Base-by-base conservation (phyloP, 2,113 vertebrate genomes). In the Danionella cerebrum region DNA sequence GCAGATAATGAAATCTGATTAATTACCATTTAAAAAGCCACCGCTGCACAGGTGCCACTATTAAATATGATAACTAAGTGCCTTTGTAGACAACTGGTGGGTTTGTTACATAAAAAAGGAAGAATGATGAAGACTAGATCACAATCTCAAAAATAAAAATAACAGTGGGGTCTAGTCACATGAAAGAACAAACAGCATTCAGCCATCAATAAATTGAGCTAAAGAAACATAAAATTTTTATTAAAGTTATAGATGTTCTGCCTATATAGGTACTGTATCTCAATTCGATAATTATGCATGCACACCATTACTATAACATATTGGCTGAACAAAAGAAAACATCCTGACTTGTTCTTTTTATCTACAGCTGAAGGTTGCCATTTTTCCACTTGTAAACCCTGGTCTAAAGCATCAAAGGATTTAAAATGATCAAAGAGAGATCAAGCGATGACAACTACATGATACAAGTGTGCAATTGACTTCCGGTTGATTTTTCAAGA, bases 1-100 rank as follows among this genome's bases (percentile, higher is more conserved):
- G n/a, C n/a, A n/a, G n/a, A n/a, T n/a, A n/a, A n/a, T n/a, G n/a
- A 31, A 54, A 35, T 39, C 53, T 24, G 51, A 14, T 22, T 22
- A 63, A 63, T 64, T 45, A 48, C 2, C 16, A 63, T 48, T 36
- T 47, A 63, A 18, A 45, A 38, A 71, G 45, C 14, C 6, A 39
- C 24, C 22, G 14, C 38, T 22, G 31, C 42, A 48, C 52, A 65
- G 24, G 22, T 41, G 69, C 41, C 13, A 48, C 31, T 54, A 13
- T 18, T 63, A 47, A 60, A 64, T 27, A 64, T 64, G 12, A 63
- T 35, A 24, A 60, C 24, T 35, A 62, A 59, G 25, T 21, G 25
- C 1, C 10, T 38, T 36, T 8, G 16, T 35, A 8, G 6, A 59
- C 10, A 18, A 11, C 11, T 41, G 14, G 3, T 8, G 24, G 19